Base-by-base conservation (phyloP, 2,888 invertebrate species). In the Drosophila imparisetae region DNA sequence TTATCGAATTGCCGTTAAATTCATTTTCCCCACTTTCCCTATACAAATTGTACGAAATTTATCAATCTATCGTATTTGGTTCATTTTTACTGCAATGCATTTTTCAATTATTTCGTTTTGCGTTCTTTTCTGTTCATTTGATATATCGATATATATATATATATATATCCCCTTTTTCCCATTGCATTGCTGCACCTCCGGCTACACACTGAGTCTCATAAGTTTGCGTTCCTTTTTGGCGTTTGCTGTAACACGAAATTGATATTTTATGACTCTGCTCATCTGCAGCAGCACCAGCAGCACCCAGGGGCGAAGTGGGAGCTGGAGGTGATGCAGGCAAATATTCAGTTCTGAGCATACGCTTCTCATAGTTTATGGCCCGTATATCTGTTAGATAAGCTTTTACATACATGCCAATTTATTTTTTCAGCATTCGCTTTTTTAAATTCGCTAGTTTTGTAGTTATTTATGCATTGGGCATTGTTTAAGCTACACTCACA, bases 221-320 rank as follows among this genome's bases (percentile, higher is more conserved):
- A 88, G 88, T 86, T 80, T 80, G 52, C 74, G 72, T 83, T 86
- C 81, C 81, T 76, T 85, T 90, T 85, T 80, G 90, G 83, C 79
- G 82, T 89, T 83, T 78, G 90, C 76, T 79, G 78, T 88, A 87
- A 87, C 87, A 78, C 86, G 86, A 90, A 87, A 87, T 90, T 87
- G 90, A 87, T 87, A 89, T 87, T 87, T 87, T 87, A 90, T 87
- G 88, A 83, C 89, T 73, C 68, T 76, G 79, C 49, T 49, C 49
- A 49, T 49, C 49, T 27, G 49, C 49, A 27, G 27, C 49, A 49
- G 24, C 49, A 10, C 10, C 15, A 24, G 2, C 49, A 49, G 18
- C 49, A 3, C 49, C 10, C 57, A 53, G 32, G 21, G 34, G n/a
- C 18, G 8, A 13, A 24, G 4, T 32, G 32, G n/a, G 21, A 18